Conservation (phyloP, 2,888 invertebrate species). For the Rhimphoctona megacephalus region DNA sequence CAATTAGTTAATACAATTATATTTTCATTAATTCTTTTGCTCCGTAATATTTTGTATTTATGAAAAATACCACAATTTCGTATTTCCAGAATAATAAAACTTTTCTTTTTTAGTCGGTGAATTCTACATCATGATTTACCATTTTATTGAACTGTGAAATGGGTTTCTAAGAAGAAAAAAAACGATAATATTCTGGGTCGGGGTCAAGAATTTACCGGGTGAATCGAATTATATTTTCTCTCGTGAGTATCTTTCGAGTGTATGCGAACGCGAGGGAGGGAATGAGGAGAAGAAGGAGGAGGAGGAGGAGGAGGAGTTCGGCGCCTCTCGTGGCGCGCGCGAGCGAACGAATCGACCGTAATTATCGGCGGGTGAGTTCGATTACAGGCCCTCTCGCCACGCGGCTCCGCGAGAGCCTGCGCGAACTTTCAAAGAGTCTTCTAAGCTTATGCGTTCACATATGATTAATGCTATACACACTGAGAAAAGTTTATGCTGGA, state of each 20-base stretch:
- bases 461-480: not conserved
- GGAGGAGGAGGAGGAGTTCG: slow-evolving; percentile 23
- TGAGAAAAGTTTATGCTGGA: not conserved
- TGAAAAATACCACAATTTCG: no score
- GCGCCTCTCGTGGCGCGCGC: slow-evolving; percentile 62
- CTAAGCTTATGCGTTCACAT: not conserved
- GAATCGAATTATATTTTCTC: slow-evolving; percentile 50
- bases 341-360: slow-evolving; percentile 65
- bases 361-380: slow-evolving; percentile 73
- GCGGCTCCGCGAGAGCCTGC: slow-evolving; percentile 33
- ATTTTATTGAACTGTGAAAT: not conserved
- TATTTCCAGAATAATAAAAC: not conserved
- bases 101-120: not conserved
- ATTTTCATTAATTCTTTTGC: no score
- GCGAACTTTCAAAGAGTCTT: slow-evolving; percentile 32
- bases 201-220: slow-evolving; percentile 57
- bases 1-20: no score
- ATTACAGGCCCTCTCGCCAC: slow-evolving; percentile 68
- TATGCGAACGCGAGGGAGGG: not conserved
- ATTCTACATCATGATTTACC: not conserved
- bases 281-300: not conserved
- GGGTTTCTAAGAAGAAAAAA: slow-evolving; percentile 15
- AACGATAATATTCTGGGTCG: slow-evolving; percentile 53
- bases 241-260: slow-evolving; percentile 38
- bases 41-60: no score